phyloP scores from a whole-genome alignment of 2,113 vertebrate species.

The Nesogale talazaci region DNA sequence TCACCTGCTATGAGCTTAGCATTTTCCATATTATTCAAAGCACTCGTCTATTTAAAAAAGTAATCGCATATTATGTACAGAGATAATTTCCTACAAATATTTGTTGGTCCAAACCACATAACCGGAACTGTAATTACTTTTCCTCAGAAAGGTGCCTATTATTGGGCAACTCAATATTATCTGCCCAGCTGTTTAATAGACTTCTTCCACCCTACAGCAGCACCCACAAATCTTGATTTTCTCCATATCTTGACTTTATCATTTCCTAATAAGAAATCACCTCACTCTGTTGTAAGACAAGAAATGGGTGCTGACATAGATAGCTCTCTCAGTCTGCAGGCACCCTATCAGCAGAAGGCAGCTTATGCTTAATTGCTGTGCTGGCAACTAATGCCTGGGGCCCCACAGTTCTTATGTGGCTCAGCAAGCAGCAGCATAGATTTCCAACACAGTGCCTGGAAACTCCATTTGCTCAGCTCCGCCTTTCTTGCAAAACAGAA shows the following conservation, averaged over 20 bases:
- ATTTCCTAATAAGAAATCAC: constrained; percentile 41
- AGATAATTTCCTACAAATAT: constrained; percentile 32
- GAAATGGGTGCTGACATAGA: not conserved
- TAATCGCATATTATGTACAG: constrained; percentile 10
- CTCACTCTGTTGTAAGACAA: not conserved
- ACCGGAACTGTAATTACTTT: not conserved
- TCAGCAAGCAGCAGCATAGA: constrained; percentile 6
- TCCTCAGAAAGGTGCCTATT: not conserved
- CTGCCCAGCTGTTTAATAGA: not conserved
- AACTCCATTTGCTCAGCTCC: not conserved
- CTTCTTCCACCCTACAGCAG: not conserved
- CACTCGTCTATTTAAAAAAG: not conserved
- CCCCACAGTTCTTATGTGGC: not conserved
- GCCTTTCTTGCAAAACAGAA: not conserved
- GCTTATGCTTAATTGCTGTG: constrained; percentile 5
- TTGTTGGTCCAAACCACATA: not conserved
- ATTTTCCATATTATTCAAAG: not conserved
- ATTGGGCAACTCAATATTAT: not conserved
- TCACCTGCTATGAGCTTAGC: not conserved
- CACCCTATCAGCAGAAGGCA: not conserved
- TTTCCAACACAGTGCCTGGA: not conserved
- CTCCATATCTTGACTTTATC: not conserved
- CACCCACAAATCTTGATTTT: not conserved
- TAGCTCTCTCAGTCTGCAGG: constrained; percentile 8
- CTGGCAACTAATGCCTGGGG: not conserved